Conservation (phyloP, 2,113 vertebrate genomes). For the Arizona elegans region DNA sequence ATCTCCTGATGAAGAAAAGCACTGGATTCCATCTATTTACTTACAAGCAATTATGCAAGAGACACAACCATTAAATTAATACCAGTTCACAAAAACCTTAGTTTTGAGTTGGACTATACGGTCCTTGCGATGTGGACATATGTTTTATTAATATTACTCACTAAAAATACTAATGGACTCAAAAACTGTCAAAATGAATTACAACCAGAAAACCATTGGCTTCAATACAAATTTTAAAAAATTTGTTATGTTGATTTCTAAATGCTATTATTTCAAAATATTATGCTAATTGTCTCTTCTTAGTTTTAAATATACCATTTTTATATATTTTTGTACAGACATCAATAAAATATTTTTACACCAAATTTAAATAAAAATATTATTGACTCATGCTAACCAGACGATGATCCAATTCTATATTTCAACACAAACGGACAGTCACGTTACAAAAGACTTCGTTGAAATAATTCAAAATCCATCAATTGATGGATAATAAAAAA, state of each 20-base stretch:
- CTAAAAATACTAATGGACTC: not conserved
- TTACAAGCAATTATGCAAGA: not conserved
- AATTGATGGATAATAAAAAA: conserved; percentile 43
- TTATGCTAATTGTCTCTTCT: not conserved
- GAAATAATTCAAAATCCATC: not conserved
- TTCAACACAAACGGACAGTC: conserved; percentile 7
- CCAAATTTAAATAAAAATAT: not conserved
- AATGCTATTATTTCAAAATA: not conserved
- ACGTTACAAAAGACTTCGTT: not conserved
- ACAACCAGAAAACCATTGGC: not conserved
- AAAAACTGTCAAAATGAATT: not conserved
- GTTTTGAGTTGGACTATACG: not conserved
- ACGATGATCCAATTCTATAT: not conserved
- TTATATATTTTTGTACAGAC: not conserved
- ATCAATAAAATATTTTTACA: not conserved
- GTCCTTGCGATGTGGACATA: not conserved
- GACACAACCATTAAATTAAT: not conserved
- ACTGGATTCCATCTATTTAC: not conserved
- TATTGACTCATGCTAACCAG: not conserved
- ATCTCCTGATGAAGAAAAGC: not conserved
- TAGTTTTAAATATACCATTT: not conserved
- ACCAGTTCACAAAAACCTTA: not conserved
- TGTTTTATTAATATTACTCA: not conserved
- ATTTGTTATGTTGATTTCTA: not conserved
- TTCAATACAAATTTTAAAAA: not conserved